Conservation (phyloP, 1,140 invertebrate species). For the Brachionus rotundiformis region DNA sequence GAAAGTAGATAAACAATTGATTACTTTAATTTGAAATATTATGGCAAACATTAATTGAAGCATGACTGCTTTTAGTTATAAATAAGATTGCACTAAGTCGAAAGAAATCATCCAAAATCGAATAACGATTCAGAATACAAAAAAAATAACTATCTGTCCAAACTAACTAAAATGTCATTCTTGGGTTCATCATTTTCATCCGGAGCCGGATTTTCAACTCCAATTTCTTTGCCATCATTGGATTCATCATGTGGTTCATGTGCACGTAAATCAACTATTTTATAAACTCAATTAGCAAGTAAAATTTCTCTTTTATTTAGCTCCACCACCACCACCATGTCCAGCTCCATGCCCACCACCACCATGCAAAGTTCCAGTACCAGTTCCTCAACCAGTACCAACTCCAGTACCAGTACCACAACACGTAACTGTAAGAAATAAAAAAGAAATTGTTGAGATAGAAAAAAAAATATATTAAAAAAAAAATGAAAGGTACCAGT, state of each 20-base stretch:
- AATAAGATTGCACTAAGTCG: neutral
- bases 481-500: neutral
- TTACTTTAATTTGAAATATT: neutral
- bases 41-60: neutral
- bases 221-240: neutral
- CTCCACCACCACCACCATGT: neutral
- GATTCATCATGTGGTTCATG: neutral
- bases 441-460: neutral
- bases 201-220: neutral
- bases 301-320: neutral
- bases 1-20: neutral
- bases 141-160: neutral
- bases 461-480: neutral
- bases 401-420: slow-evolving; percentile 22
- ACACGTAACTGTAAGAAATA: neutral
- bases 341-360: neutral
- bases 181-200: neutral
- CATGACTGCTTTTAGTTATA: slow-evolving; percentile 1
- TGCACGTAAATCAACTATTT: neutral
- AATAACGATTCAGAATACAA: neutral
- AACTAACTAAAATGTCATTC: neutral
- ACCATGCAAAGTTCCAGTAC: neutral
- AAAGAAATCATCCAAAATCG: neutral
- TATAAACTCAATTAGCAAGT: neutral
- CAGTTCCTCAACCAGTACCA: too few relatives aligned